Percentiles rank a stretch among this genome's conserved stretches.
phyloP scores from a whole-genome alignment of 53 echinoderm and acorn worm genomes.

The Temnopleurus reevesii region DNA sequence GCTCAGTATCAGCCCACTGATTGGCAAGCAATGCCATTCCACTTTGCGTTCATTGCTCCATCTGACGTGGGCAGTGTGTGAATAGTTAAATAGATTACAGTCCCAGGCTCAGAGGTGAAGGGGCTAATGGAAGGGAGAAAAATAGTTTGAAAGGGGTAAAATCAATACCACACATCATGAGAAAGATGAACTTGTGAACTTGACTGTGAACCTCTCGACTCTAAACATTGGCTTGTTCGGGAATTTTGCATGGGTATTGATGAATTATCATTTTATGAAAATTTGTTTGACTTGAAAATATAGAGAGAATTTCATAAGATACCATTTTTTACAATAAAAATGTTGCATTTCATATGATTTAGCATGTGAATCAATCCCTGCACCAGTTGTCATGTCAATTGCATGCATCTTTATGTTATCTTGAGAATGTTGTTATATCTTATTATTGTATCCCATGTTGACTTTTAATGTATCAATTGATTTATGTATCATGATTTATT shows the following conservation, averaged over 20 bases:
- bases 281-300: too few relatives aligned
- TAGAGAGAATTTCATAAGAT: too few relatives aligned
- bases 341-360: too few relatives aligned
- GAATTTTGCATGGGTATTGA: not conserved
- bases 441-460: too few relatives aligned
- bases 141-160: not conserved
- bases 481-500: too few relatives aligned
- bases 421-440: too few relatives aligned
- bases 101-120: not conserved
- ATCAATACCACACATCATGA: not conserved
- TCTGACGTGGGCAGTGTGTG: not conserved
- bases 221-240: not conserved
- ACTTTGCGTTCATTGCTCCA: not conserved
- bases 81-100: not conserved
- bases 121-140: not conserved
- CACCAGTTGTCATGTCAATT: too few relatives aligned
- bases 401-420: too few relatives aligned
- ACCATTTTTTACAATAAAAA: too few relatives aligned
- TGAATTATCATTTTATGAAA: too few relatives aligned
- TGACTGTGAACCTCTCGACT: not conserved
- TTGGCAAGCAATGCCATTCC: not conserved
- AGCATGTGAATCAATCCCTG: too few relatives aligned
- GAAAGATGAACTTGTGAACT: slow-evolving; percentile 8
- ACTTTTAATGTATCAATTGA: too few relatives aligned
- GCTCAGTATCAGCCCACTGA: not conserved